Conservation (phyloP, 1,140 invertebrate genomes). For the Danaus plexippus region DNA sequence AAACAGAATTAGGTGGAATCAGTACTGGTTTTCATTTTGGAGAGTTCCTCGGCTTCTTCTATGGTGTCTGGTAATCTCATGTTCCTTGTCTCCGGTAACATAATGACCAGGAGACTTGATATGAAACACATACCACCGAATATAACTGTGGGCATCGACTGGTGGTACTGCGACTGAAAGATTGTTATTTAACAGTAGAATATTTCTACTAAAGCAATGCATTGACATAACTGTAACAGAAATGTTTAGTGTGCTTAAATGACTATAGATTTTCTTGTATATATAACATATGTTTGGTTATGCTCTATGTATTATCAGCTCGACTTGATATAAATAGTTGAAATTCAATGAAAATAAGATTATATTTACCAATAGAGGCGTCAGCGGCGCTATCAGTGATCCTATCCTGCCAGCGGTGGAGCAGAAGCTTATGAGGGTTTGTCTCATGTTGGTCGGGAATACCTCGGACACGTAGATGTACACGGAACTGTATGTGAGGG, state of each 20-base stretch:
- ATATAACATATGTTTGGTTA: no score
- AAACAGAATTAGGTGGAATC: constrained; percentile 10
- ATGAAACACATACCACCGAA: constrained; percentile 77
- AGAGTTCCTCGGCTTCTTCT: constrained; percentile 78
- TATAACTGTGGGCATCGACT: constrained; percentile 76
- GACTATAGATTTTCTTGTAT: no score
- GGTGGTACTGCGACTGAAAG: constrained; percentile 54
- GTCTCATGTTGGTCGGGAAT: constrained; percentile 79
- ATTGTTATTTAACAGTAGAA: neutral
- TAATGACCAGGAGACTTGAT: constrained; percentile 75
- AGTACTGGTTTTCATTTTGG: constrained; percentile 35
- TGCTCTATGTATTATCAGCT: no score
- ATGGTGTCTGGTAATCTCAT: constrained; percentile 81
- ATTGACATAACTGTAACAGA: no score
- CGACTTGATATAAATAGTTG: no score
- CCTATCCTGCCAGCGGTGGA: constrained; percentile 80
- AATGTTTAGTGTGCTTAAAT: no score
- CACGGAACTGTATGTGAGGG: constrained; percentile 74
- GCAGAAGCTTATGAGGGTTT: constrained; percentile 76
- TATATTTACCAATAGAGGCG: constrained; percentile 70
- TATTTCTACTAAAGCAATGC: no score
- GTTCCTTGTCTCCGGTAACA: constrained; percentile 82
- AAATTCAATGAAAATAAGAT: no score
- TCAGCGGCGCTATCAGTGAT: constrained; percentile 78
- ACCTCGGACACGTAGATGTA: constrained; percentile 82